Conservation (phyloP, 64 coral and sea anemone species). For the Acropora tenuis region DNA sequence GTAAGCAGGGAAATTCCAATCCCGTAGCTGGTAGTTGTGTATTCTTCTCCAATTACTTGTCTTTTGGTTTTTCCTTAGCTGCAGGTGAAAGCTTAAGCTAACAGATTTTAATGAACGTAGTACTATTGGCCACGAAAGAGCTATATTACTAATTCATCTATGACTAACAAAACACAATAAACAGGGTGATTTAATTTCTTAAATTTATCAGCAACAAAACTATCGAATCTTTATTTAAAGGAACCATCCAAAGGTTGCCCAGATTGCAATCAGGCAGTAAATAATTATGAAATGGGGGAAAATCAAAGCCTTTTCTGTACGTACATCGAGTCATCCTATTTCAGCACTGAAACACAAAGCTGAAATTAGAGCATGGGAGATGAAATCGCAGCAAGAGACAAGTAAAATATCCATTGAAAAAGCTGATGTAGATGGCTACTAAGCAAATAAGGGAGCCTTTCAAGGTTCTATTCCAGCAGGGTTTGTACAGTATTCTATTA, state of each 20-base stretch:
- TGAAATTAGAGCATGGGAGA: constrained; percentile 87
- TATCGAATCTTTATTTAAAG: background rate
- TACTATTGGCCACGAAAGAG: too few relatives aligned
- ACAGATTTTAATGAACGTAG: too few relatives aligned
- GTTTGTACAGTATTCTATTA: constrained; percentile 27
- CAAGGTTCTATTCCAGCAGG: constrained; percentile 67
- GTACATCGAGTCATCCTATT: background rate
- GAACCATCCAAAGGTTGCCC: constrained; percentile 65
- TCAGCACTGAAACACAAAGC: constrained; percentile 62
- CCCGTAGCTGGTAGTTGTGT: too few relatives aligned
- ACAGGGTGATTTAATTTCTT: too few relatives aligned
- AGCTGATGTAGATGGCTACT: constrained; percentile 63
- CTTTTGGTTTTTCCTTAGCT: too few relatives aligned
- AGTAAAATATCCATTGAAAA: constrained; percentile 72
- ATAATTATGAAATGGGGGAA: constrained; percentile 58
- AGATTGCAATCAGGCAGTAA: constrained; percentile 74
- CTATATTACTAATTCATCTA: too few relatives aligned
- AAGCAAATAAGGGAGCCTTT: constrained; percentile 63
- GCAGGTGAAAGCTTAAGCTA: too few relatives aligned
- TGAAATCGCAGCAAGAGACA: constrained; percentile 77
- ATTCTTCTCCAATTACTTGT: too few relatives aligned
- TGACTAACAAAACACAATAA: too few relatives aligned
- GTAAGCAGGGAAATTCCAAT: too few relatives aligned
- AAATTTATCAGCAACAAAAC: background rate
- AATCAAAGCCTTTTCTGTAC: constrained; percentile 73